A percentile compares a stretch with the other conserved stretches of the same genome.
Conservation (phyloP, 2,888 invertebrate genomes). For the Drosophila macrospina region DNA sequence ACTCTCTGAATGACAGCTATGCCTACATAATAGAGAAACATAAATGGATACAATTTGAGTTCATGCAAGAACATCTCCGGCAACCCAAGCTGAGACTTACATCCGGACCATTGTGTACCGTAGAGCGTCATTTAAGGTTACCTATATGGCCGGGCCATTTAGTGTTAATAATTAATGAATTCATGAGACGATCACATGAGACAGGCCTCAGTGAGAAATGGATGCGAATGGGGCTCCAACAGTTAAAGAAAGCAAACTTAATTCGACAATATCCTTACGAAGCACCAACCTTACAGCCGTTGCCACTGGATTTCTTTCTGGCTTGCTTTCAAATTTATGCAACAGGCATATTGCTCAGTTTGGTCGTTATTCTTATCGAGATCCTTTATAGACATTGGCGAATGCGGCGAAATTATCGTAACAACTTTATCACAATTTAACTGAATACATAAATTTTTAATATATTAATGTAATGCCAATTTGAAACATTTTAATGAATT, state of each 20-base stretch:
- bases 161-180: too few relatives aligned
- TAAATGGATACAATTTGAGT: neutral
- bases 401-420: neutral
- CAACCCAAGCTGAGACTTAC: conserved; percentile 27
- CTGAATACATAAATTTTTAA: neutral
- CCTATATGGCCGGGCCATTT: neutral
- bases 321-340: rapidly evolving
- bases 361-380: conserved; percentile 15
- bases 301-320: conserved; percentile 1
- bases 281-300: neutral
- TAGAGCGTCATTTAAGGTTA: conserved; percentile 14
- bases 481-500: conserved; percentile 32
- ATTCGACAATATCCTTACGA: conserved; percentile 4
- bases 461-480: conserved; percentile 9
- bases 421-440: conserved; percentile 10
- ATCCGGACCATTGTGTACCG: conserved; percentile 13
- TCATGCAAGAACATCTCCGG: conserved; percentile 25
- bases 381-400: neutral
- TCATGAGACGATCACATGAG: neutral
- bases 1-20: conserved; percentile 8
- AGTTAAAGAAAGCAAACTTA: neutral
- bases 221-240: conserved; percentile 17
- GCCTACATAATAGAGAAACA: conserved; percentile 2
- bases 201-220: conserved; percentile 18
- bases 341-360: neutral